Conservation (phyloP, 1,140 invertebrate species). For the Sinella curviseta region DNA sequence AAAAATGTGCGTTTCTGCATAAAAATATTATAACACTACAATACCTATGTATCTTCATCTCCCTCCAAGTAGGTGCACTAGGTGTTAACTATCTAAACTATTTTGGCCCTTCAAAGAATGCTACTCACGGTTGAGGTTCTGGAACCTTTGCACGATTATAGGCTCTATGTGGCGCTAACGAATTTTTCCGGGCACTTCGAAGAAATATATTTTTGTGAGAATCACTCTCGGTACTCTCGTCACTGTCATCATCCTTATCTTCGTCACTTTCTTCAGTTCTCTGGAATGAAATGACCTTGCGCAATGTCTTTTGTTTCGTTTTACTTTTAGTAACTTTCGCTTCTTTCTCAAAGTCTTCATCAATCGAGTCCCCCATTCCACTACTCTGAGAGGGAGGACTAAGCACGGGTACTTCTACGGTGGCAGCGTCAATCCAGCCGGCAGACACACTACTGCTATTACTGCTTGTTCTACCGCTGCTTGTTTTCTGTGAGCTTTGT, state of each 20-base stretch:
- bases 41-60: neutral
- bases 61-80: neutral
- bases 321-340: neutral
- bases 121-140: neutral
- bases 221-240: neutral
- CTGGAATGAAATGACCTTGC: neutral
- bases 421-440: neutral
- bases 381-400: neutral
- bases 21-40: neutral
- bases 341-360: neutral
- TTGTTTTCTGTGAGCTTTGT: too few species aligned
- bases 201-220: too few species aligned
- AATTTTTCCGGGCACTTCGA: neutral
- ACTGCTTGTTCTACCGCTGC: too few species aligned
- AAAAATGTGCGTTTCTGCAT: too few species aligned
- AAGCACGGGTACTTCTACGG: neutral
- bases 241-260: neutral
- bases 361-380: neutral
- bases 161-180: neutral
- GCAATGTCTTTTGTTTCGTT: neutral
- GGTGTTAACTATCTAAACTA: neutral
- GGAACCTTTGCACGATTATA: neutral
- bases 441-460: neutral
- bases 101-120: neutral
- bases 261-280: neutral